Conservation (phyloP, 2,888 invertebrate genomes). For the Geophilus truncorum region DNA sequence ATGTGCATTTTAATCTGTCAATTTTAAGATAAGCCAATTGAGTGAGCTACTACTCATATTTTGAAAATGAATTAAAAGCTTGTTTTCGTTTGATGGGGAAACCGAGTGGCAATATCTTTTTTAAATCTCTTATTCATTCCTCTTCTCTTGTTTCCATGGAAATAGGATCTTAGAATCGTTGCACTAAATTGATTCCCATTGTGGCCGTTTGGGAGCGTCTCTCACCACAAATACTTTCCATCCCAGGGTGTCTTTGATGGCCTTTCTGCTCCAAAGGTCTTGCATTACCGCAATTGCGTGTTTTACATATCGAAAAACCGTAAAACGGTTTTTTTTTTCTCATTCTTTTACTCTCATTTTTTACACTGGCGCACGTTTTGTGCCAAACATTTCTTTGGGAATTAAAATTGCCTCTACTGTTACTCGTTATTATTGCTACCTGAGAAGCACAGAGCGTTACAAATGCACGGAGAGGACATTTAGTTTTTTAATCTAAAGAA, state of each 20-base stretch:
- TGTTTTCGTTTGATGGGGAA: slow-evolving; percentile 20
- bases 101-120: slow-evolving; percentile 23
- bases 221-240: slow-evolving; percentile 27
- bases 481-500: too few relatives aligned
- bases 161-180: slow-evolving; percentile 25
- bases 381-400: neutral
- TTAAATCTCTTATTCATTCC: slow-evolving; percentile 27
- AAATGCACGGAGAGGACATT: neutral
- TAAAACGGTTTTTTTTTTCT: neutral
- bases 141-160: slow-evolving; percentile 13
- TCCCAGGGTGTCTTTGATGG: slow-evolving; percentile 25
- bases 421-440: neutral
- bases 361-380: neutral
- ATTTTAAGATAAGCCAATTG: neutral
- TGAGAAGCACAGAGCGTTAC: neutral
- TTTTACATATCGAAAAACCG: slow-evolving; percentile 22
- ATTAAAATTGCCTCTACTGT: neutral
- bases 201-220: slow-evolving; percentile 25
- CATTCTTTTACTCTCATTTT: neutral
- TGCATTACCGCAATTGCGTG: slow-evolving; percentile 27
- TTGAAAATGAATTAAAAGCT: neutral
- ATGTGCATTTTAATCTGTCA: too few relatives aligned
- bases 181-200: slow-evolving; percentile 27
- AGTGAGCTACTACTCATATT: neutral
- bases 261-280: slow-evolving; percentile 27